phyloP scores from a whole-genome alignment of 2,888 invertebrate genomes.

The Leptarthrus brevirostris region DNA sequence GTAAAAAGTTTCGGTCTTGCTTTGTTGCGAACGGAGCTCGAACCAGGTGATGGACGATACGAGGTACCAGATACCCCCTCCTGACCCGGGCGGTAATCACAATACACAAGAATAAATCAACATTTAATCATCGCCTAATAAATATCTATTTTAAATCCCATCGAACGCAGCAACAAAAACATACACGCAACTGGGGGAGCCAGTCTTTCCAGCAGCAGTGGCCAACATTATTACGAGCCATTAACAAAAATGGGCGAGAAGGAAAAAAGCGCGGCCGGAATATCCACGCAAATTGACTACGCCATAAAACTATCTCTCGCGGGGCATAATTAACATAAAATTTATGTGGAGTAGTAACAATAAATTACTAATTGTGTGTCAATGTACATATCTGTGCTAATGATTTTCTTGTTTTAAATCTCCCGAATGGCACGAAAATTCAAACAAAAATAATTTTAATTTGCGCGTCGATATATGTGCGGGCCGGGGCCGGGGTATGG shows the following conservation, averaged over 20 bases:
- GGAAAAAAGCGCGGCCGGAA: conserved; percentile 6
- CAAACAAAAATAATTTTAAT: conserved; percentile 44
- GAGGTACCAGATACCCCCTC: no score
- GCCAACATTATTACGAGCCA: conserved; percentile 3
- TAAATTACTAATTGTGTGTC: conserved; percentile 47
- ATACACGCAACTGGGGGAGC: background rate
- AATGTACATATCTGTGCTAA: conserved; percentile 42
- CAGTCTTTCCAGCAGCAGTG: background rate
- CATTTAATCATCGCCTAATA: conserved; percentile 11
- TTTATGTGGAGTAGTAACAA: conserved; percentile 44
- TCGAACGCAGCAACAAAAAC: no score
- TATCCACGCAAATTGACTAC: conserved; percentile 21
- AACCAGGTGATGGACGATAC: no score
- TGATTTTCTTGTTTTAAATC: conserved; percentile 46
- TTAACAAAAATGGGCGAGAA: conserved; percentile 2
- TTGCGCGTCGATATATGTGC: conserved; percentile 1
- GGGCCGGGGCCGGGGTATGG: background rate
- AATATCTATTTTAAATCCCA: conserved; percentile 15
- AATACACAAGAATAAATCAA: conserved; percentile 10
- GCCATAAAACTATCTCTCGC: conserved; percentile 46
- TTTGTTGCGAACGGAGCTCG: no score
- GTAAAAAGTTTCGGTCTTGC: no score
- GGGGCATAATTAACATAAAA: conserved; percentile 45
- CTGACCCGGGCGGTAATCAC: no score
- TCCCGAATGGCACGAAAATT: conserved; percentile 43